Percentiles rank a stretch among this genome's conserved stretches.
These are phyloP conservation scores for Stichodactyla helianthus DNA, from an alignment of 64 coral and sea anemone genomes.

Conservation along the genomic window DNA sequence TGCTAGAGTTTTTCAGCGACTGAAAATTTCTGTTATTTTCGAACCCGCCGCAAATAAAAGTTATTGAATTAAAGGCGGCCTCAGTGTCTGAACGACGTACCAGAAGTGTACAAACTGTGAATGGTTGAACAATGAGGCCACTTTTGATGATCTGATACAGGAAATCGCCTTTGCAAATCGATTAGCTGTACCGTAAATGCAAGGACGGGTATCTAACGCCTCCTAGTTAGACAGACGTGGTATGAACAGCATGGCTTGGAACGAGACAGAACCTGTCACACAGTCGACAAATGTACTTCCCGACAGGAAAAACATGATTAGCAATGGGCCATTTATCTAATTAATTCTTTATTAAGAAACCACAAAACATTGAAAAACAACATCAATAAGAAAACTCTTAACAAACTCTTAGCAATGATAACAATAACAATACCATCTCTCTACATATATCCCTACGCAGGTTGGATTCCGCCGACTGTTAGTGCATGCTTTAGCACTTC, in stretches of 20 bases:
- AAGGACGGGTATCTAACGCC: not conserved
- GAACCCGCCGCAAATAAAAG: not conserved
- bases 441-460: not conserved
- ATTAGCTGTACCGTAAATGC: not conserved
- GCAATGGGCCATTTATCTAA: not conserved
- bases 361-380: not conserved
- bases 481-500: not conserved
- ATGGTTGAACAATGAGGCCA: not conserved
- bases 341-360: not conserved
- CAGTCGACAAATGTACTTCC: not conserved
- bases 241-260: not conserved
- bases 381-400: not conserved
- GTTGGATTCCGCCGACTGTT: not conserved
- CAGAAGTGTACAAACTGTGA: not conserved
- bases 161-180: conserved; percentile 12
- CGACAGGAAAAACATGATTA: not conserved
- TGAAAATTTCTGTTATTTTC: too few species aligned
- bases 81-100: not conserved
- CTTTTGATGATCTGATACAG: not conserved
- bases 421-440: not conserved
- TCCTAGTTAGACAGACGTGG: not conserved
- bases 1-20: too few species aligned
- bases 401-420: not conserved
- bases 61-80: not conserved
- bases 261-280: not conserved